A percentile compares a stretch with the other conserved stretches of the same genome.
phyloP scores from a whole-genome alignment of 2,113 vertebrate species.

The Hoplias malabaricus region DNA sequence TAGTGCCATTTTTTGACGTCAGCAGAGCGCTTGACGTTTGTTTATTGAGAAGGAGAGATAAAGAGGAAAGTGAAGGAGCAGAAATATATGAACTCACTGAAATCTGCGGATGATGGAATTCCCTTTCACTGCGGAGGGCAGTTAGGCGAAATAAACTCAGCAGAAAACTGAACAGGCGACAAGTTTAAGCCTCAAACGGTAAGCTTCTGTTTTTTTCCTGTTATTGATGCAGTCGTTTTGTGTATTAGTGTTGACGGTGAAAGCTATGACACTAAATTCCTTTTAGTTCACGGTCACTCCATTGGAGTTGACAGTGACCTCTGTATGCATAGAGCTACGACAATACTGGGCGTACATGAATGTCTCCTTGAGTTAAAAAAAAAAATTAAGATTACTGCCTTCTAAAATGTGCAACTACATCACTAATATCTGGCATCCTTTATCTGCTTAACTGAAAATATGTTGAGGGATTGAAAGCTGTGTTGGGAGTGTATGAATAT shows the following conservation, averaged over 20 bases:
- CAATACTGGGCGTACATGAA: not conserved
- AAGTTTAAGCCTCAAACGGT: constrained; percentile 29
- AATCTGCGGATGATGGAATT: constrained; percentile 55
- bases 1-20: constrained; percentile 18
- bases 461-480: no score
- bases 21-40: constrained; percentile 45
- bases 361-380: no score
- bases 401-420: not conserved
- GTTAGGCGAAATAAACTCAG: constrained; percentile 13
- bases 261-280: not conserved
- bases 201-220: constrained; percentile 1
- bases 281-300: not conserved
- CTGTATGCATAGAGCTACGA: not conserved
- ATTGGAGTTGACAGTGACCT: not conserved
- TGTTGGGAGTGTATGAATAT: not conserved
- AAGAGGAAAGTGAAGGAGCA: constrained; percentile 26
- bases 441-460: not conserved
- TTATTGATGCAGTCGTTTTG: not conserved
- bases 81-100: constrained; percentile 49
- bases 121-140: constrained; percentile 32
- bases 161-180: not conserved
- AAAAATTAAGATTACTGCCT: not conserved
- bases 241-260: not conserved
- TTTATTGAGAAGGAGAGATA: constrained; percentile 45
- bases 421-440: not conserved